These are phyloP conservation scores for Nyctibius bracteatus DNA, from an alignment of 2,113 vertebrate genomes.

Conservation along the genomic window DNA sequence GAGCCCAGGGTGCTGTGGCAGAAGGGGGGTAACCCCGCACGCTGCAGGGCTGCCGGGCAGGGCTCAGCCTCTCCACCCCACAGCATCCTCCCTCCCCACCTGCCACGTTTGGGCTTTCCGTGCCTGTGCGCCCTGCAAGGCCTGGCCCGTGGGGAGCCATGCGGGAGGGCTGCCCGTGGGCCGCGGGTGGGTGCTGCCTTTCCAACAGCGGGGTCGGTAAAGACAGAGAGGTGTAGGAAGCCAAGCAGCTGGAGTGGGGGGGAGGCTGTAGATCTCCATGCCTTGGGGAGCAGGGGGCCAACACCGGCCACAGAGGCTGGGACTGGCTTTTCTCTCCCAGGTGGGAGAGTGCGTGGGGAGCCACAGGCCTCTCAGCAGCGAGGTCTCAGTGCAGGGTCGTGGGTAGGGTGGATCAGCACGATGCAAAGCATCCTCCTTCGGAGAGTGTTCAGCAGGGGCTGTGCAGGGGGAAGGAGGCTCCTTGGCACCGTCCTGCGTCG, in stretches of 20 bases:
- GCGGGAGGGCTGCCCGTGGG: not conserved
- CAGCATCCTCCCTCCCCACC: not conserved
- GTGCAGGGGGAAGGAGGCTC: rapidly evolving
- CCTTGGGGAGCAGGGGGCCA: not conserved
- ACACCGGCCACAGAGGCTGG: rapidly evolving
- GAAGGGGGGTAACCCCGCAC: rapidly evolving
- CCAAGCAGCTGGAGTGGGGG: rapidly evolving
- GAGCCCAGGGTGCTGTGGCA: too few species aligned
- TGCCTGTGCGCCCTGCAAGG: rapidly evolving
- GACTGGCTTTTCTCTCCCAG: not conserved
- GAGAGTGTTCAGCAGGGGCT: not conserved
- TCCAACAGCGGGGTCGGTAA: rapidly evolving
- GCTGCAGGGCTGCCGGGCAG: not conserved
- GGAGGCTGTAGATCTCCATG: rapidly evolving
- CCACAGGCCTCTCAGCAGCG: too few species aligned
- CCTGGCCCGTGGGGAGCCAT: rapidly evolving
- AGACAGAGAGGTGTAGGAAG: not conserved
- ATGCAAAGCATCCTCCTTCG: not conserved
- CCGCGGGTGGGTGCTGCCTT: not conserved
- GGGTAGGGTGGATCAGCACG: rapidly evolving
- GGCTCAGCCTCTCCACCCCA: not conserved
- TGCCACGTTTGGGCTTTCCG: rapidly evolving
- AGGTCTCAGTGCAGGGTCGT: not conserved
- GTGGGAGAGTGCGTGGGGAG: not conserved
- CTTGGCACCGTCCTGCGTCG: not conserved